phyloP scores from a whole-genome alignment of 2,113 vertebrate species.

The Hipposideros armiger region DNA sequence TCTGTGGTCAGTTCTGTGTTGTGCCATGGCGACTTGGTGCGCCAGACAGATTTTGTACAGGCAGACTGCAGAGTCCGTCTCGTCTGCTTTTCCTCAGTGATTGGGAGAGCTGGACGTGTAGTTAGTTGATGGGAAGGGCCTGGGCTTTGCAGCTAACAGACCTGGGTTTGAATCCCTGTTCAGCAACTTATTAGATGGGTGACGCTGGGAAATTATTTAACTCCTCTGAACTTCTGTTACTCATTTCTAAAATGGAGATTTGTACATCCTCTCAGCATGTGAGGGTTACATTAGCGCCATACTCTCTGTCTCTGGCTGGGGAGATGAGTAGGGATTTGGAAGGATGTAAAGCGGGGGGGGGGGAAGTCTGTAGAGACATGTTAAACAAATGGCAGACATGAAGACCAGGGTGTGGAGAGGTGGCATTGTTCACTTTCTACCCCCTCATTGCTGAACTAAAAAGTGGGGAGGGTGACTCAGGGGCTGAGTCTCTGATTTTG shows the following conservation, averaged over 20 bases:
- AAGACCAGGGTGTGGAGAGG: neutral
- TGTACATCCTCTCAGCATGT: neutral
- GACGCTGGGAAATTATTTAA: slow-evolving; percentile 21
- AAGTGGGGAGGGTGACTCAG: neutral
- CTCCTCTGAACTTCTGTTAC: slow-evolving; percentile 15
- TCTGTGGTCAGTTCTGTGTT: neutral
- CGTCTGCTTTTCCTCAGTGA: neutral
- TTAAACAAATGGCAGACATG: neutral
- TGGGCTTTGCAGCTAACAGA: neutral
- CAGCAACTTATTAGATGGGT: neutral
- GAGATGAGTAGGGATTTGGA: neutral
- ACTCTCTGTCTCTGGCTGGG: neutral
- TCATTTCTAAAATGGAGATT: slow-evolving; percentile 39
- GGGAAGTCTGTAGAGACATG: neutral
- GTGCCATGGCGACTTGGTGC: neutral
- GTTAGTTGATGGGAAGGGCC: neutral
- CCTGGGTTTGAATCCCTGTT: neutral
- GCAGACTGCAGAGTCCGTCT: neutral
- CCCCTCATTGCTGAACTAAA: neutral
- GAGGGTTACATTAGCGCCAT: neutral
- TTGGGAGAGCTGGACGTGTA: neutral
- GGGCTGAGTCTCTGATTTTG: neutral
- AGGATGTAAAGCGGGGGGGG: neutral
- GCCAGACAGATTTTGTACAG: neutral
- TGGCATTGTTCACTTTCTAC: neutral